Percentiles rank a stretch among this genome's conserved stretches.
phyloP scores from a whole-genome alignment of 1,140 invertebrate species.

The Drosophila bocki region DNA sequence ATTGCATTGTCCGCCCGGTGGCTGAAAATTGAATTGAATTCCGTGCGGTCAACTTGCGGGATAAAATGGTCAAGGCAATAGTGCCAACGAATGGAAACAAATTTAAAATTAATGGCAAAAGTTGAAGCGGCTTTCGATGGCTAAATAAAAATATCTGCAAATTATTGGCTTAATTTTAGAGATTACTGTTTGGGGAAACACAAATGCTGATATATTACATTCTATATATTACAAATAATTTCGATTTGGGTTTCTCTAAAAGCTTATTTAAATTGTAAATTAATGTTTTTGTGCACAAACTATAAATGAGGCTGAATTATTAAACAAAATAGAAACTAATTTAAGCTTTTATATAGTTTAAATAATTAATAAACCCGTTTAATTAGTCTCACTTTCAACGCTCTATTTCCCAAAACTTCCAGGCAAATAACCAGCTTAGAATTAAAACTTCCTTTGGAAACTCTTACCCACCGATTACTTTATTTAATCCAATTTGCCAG shows the following conservation, averaged over 20 bases:
- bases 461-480: background rate
- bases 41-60: slow-evolving; percentile 26
- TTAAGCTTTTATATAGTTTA: background rate
- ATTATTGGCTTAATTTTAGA: slow-evolving; percentile 24
- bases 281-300: background rate
- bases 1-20: slow-evolving; percentile 59
- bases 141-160: slow-evolving; percentile 7
- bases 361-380: background rate
- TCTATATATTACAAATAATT: background rate
- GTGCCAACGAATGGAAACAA: slow-evolving; percentile 27
- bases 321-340: background rate
- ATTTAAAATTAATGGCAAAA: slow-evolving; percentile 54
- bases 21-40: slow-evolving; percentile 56
- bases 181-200: slow-evolving; percentile 3
- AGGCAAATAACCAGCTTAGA: background rate
- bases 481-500: slow-evolving; percentile 27
- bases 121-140: slow-evolving; percentile 20
- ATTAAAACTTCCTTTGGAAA: slow-evolving; percentile 9
- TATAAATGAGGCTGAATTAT: background rate
- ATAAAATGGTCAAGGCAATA: slow-evolving; percentile 11
- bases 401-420: background rate
- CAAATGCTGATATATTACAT: background rate
- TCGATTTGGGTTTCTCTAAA: background rate
- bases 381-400: background rate
- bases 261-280: background rate